These are phyloP conservation scores for Pangasius djambal DNA, from an alignment of 2,797 vertebrate species.

Conservation along the genomic window DNA sequence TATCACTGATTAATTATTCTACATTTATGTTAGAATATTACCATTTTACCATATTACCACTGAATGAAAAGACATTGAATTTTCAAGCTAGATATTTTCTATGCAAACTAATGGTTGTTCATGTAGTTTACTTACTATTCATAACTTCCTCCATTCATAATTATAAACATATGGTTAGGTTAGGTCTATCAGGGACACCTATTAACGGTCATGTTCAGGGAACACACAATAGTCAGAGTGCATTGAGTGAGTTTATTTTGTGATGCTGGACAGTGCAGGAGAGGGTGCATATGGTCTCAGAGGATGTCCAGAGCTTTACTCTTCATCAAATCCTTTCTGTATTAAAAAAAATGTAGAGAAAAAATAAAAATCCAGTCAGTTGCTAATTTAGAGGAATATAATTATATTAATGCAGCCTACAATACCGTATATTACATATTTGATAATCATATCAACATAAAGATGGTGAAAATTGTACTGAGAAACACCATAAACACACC, in stretches of 20 bases:
- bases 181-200: neutral
- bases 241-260: constrained; percentile 23
- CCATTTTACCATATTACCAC: neutral
- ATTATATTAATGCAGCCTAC: constrained; percentile 5
- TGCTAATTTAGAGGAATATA: constrained; percentile 11
- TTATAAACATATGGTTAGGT: neutral
- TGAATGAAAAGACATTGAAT: neutral
- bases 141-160: neutral
- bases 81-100: neutral
- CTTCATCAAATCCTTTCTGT: constrained; percentile 80
- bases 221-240: constrained; percentile 20
- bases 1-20: neutral
- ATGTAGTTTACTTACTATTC: too few species aligned
- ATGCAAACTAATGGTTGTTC: neutral
- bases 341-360: constrained; percentile 41
- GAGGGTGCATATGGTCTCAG: constrained; percentile 43
- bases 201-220: neutral
- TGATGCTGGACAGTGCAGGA: constrained; percentile 37
- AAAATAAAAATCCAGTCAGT: constrained; percentile 50
- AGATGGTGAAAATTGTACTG: constrained; percentile 3
- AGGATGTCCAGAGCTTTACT: constrained; percentile 70
- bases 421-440: neutral
- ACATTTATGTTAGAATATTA: neutral
- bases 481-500: constrained; percentile 62
- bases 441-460: neutral